Evolutionary conservation across 2,888 invertebrate species (phyloP).

Genomic region (Pristionchus exspectatus): DNA sequence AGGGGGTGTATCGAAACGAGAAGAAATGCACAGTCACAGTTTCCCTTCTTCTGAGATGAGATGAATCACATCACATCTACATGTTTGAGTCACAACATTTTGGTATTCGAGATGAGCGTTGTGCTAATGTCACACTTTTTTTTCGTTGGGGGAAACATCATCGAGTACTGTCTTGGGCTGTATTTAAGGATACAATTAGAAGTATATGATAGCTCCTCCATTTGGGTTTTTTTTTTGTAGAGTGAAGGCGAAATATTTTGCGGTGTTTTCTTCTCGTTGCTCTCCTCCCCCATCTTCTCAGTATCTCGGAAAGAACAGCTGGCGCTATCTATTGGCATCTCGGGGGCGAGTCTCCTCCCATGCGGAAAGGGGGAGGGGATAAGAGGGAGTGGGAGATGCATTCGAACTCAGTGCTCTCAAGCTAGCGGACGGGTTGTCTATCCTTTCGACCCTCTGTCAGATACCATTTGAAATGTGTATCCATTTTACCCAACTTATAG

Average conservation of each 20-base stretch:
- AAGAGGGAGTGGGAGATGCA: neutral
- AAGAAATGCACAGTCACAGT: slow-evolving; percentile 8
- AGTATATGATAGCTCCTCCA: neutral
- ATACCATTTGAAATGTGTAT: too few species aligned
- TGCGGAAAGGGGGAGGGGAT: slow-evolving; percentile 27
- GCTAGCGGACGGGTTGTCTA: too few species aligned
- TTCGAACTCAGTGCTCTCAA: neutral
- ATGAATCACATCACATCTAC: slow-evolving; percentile 20
- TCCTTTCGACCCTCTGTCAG: too few species aligned
- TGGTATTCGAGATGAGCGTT: neutral
- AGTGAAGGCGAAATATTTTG: neutral
- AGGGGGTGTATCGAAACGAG: neutral
- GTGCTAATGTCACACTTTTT: slow-evolving; percentile 9
- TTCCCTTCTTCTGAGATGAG: slow-evolving; percentile 29
- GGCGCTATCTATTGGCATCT: slow-evolving; percentile 51
- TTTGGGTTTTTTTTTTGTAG: neutral
- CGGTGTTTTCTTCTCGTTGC: neutral
- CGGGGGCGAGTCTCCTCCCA: slow-evolving; percentile 50
- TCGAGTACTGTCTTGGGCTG: neutral
- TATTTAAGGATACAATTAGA: neutral
- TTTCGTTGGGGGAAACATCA: neutral
- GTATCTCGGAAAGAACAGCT: slow-evolving; percentile 42
- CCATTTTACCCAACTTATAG: too few species aligned
- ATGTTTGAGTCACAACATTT: slow-evolving; percentile 26
- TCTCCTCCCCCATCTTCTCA: slow-evolving; percentile 10